Evolutionary conservation across 2,888 invertebrate species (phyloP).

Genomic region (Charanyca ferruginea): DNA sequence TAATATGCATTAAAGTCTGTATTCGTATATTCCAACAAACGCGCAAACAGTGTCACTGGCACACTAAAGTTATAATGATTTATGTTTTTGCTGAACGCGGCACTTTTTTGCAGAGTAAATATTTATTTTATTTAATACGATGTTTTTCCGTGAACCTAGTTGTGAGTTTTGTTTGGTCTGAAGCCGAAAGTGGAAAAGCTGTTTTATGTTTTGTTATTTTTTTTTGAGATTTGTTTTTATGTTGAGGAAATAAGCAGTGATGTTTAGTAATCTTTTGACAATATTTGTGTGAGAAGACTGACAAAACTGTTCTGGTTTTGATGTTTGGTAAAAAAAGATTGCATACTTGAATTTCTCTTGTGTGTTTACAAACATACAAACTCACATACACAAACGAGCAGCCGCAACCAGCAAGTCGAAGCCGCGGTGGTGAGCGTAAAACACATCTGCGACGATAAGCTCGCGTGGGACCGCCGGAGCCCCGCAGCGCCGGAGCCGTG

Average conservation of each 20-base stretch:
- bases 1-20: background rate
- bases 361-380: too few species aligned
- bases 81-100: conserved; percentile 21
- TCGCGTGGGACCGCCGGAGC: too few species aligned
- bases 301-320: too few species aligned
- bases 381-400: too few species aligned
- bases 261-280: too few species aligned
- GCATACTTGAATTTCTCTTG: too few species aligned
- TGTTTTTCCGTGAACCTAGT: background rate
- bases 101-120: conserved; percentile 23
- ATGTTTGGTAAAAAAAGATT: too few species aligned
- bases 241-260: background rate
- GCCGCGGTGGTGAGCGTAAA: too few species aligned
- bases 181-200: background rate
- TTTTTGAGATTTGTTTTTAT: background rate
- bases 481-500: too few species aligned
- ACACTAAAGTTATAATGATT: conserved; percentile 11
- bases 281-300: too few species aligned
- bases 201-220: background rate
- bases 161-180: background rate
- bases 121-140: conserved; percentile 20
- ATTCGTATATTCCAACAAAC: conserved; percentile 5
- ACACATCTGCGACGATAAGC: too few species aligned
- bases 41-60: conserved; percentile 37
- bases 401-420: too few species aligned